A percentile compares a stretch with the other conserved stretches of the same genome.
Evolutionary conservation across 2,888 invertebrate genomes (phyloP).

Genomic region (Cataglyphis cursor): DNA sequence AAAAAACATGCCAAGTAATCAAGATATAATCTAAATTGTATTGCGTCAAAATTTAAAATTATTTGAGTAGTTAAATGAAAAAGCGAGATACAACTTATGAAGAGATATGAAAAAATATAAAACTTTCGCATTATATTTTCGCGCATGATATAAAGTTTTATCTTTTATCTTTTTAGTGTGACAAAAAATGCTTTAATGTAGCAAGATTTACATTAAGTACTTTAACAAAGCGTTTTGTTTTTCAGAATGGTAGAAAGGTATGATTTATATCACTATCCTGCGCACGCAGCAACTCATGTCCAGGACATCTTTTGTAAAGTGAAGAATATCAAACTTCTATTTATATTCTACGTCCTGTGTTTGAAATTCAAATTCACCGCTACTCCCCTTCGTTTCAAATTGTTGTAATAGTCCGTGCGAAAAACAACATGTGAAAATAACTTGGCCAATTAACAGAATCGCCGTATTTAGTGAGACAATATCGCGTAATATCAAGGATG

Average conservation of each 20-base stretch:
- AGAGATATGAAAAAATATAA: neutral
- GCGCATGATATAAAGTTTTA: neutral
- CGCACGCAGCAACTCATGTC: neutral
- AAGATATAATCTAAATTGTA: neutral
- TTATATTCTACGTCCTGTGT: constrained; percentile 17
- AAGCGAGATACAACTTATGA: neutral
- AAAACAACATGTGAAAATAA: neutral
- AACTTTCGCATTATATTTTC: constrained; percentile 12
- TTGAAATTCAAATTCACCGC: constrained; percentile 31
- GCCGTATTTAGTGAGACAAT: constrained; percentile 26
- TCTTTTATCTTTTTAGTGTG: neutral
- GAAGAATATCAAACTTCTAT: constrained; percentile 13
- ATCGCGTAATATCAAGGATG: constrained; percentile 6
- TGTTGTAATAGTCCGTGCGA: neutral
- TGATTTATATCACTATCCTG: constrained; percentile 14
- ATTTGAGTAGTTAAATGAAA: neutral
- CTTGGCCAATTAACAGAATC: constrained; percentile 1
- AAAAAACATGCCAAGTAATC: neutral
- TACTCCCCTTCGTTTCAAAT: constrained; percentile 25
- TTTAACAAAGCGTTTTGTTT: constrained; percentile 23
- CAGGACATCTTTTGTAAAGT: constrained; percentile 15
- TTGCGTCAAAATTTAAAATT: neutral
- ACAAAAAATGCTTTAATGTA: constrained; percentile 23
- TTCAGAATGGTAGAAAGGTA: neutral
- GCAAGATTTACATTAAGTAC: constrained; percentile 34